A percentile compares a stretch with the other conserved stretches of the same genome.
phyloP scores from a whole-genome alignment of 2,888 invertebrate species.

The Acleris sparsana region DNA sequence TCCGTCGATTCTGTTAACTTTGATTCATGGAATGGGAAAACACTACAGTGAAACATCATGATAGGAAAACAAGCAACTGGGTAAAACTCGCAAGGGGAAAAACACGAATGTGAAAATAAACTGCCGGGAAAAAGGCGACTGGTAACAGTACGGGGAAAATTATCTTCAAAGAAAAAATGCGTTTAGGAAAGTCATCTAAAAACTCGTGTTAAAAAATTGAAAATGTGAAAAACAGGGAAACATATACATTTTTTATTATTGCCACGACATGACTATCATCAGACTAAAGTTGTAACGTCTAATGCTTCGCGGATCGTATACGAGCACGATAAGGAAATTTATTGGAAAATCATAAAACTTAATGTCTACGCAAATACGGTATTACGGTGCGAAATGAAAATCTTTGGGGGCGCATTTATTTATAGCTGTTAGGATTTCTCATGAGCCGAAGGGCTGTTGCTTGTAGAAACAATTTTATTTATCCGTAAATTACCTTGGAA shows the following conservation, averaged over 20 bases:
- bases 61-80: too few relatives aligned
- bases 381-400: conserved; percentile 41
- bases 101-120: too few relatives aligned
- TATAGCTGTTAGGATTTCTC: conserved; percentile 28
- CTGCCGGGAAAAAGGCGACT: too few relatives aligned
- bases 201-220: too few relatives aligned
- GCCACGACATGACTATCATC: neutral
- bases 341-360: conserved; percentile 51
- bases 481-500: neutral
- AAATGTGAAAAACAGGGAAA: too few relatives aligned
- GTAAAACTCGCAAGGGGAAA: too few relatives aligned
- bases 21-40: too few relatives aligned
- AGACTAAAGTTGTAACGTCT: neutral
- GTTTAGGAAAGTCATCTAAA: too few relatives aligned
- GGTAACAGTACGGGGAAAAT: too few relatives aligned
- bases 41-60: too few relatives aligned
- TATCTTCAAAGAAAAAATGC: too few relatives aligned
- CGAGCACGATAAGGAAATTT: conserved; percentile 46
- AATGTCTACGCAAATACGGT: conserved; percentile 45
- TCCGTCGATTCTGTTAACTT: too few relatives aligned
- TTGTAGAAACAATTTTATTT: neutral
- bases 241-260: neutral
- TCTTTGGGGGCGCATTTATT: conserved; percentile 40
- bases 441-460: neutral
- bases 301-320: conserved; percentile 23